phyloP scores from a whole-genome alignment of 2,888 invertebrate genomes.

The Latheticus oryzae region DNA sequence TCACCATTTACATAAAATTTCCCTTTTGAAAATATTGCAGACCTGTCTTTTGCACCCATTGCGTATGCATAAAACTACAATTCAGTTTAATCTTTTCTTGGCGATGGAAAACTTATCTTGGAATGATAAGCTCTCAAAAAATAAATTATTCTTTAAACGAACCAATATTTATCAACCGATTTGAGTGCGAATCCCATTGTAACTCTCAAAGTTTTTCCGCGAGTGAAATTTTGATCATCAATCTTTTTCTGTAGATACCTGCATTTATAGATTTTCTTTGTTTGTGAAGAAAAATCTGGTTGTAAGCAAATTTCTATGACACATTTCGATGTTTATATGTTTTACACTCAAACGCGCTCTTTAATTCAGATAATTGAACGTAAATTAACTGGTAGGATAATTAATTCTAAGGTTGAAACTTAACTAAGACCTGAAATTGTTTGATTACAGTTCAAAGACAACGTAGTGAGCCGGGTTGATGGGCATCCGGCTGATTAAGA shows the following conservation, averaged over 20 bases:
- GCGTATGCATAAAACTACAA: no score
- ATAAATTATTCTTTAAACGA: slow-evolving; percentile 12
- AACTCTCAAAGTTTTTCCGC: slow-evolving; percentile 7
- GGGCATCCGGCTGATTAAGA: slow-evolving; percentile 41
- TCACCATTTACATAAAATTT: no score
- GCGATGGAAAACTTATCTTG: no score
- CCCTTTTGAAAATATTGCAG: no score
- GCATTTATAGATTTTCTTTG: not conserved
- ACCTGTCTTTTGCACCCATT: no score
- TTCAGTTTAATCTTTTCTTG: slow-evolving; percentile 1
- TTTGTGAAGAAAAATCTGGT: no score
- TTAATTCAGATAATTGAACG: slow-evolving; percentile 38
- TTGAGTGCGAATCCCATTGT: slow-evolving; percentile 6
- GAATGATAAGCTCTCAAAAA: slow-evolving; percentile 5
- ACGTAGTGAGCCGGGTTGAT: slow-evolving; percentile 38
- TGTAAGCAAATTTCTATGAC: no score
- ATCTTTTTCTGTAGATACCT: slow-evolving; percentile 2
- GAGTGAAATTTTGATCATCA: slow-evolving; percentile 20
- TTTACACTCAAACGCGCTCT: slow-evolving; percentile 27
- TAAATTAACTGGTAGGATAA: slow-evolving; percentile 38
- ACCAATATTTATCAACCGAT: slow-evolving; percentile 23
- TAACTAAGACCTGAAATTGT: slow-evolving; percentile 39
- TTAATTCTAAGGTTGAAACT: slow-evolving; percentile 40
- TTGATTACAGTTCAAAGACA: slow-evolving; percentile 42
- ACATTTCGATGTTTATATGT: no score